Conservation (phyloP, 2,888 invertebrate species). For the Anagyrus pseudococci region DNA sequence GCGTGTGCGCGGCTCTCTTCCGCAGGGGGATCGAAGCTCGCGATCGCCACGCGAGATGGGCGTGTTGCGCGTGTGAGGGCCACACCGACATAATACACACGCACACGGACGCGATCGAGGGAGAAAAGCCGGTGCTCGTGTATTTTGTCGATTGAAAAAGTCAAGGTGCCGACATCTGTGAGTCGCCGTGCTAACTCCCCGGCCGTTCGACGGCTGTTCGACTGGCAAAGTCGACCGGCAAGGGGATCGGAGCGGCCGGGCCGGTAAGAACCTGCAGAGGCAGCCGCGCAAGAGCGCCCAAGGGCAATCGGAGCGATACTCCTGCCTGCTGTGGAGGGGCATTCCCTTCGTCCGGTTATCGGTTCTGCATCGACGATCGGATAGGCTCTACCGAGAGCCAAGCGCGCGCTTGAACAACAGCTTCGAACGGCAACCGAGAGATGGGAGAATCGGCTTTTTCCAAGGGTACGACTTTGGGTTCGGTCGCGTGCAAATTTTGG, state of each 20-base stretch:
- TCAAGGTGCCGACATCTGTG: conserved; percentile 59
- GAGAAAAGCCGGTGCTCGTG: conserved; percentile 14
- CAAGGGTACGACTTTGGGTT: no score
- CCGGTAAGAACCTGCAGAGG: neutral
- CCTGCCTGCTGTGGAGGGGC: no score
- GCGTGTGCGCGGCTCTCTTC: no score
- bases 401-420: conserved; percentile 35
- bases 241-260: neutral
- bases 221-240: conserved; percentile 21
- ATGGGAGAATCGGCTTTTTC: conserved; percentile 52
- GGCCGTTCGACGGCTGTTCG: conserved; percentile 26
- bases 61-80: neutral
- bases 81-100: conserved; percentile 6
- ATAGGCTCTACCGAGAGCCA: conserved; percentile 46
- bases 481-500: neutral
- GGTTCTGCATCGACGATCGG: conserved; percentile 52
- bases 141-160: conserved; percentile 16
- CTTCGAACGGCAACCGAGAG: conserved; percentile 55
- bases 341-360: conserved; percentile 25
- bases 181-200: conserved; percentile 50
- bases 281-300: neutral
- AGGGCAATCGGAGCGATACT: no score
- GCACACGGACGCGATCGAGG: conserved; percentile 23
- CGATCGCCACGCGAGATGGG: neutral
- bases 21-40: conserved; percentile 34